Conservation (phyloP, 2,797 vertebrate genomes). For the Spea hammondii region DNA sequence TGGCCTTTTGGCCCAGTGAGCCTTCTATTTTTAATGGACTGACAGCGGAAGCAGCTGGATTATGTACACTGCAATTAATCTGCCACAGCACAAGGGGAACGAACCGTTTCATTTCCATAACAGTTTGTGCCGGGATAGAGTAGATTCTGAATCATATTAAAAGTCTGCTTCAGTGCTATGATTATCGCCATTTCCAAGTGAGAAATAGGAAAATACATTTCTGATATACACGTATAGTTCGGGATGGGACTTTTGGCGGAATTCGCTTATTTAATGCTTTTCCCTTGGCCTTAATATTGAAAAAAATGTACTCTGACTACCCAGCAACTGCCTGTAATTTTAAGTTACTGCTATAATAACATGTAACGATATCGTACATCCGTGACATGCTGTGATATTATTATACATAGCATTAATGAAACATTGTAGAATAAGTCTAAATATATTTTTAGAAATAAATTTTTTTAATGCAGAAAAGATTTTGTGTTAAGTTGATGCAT, state of each 20-base stretch:
- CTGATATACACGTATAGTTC: not conserved
- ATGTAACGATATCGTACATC: no score
- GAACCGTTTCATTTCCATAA: constrained; percentile 10
- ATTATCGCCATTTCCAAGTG: not conserved
- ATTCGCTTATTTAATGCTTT: no score
- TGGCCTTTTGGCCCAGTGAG: constrained; percentile 4
- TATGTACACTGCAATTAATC: constrained; percentile 21
- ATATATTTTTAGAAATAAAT: no score
- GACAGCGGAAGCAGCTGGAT: constrained; percentile 1
- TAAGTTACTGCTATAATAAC: no score
- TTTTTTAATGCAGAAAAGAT: no score
- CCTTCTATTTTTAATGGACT: constrained; percentile 3
- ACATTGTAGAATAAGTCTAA: no score
- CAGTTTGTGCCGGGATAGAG: not conserved
- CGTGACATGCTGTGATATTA: no score
- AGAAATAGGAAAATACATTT: not conserved
- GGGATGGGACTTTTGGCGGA: not conserved
- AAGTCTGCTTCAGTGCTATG: not conserved
- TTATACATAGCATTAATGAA: no score
- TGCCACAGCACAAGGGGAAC: not conserved
- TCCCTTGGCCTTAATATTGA: no score
- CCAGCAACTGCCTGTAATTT: no score
- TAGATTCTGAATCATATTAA: not conserved
- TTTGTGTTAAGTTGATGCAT: no score
- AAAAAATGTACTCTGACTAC: no score